Base-by-base conservation (phyloP, 2,888 invertebrate genomes). In the Drosophila percnosoma region DNA sequence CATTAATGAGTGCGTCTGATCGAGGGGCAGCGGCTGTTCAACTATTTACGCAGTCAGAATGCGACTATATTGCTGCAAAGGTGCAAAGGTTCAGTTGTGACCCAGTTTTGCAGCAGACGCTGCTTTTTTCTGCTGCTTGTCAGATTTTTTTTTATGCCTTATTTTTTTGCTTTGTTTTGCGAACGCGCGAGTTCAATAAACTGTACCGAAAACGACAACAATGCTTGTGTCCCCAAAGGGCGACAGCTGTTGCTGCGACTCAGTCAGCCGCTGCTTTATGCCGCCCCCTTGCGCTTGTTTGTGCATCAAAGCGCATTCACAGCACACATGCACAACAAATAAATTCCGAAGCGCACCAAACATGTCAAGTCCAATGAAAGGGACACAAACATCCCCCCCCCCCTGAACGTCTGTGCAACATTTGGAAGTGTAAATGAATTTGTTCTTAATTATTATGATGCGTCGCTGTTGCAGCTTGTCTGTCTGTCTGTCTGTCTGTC, bases 371-470 rank as follows among this genome's bases (percentile, higher is more conserved):
- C 83, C 89, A 86, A 85, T 80, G 72, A 84, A 74, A 84, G 80
- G 73, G 79, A 40, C 71, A 55, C 75, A 57, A 66, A 42, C 55
- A 53, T 5, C 33, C 38, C 27, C 48, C 1, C 7, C 38, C 42
- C 27, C 29, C n/a, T 40, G 53, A 48, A 5, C 21, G 33, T 40
- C n/a, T 62, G 10, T 52, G 68, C 79, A 66, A 51, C 86, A 66
- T 78, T 78, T 72, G 77, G 86, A 89, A 89, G 87, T 87, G 87
- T 89, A 90, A 90, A 88, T 88, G 87, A 90, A 90, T 88, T 88
- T 88, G 87, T 89, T 90, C 90, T 83, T 88, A 88, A 90, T 88
- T 88, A 88, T 90, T 73, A 80, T 79, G 80, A 74, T 71, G 79
- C 74, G 49, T 59, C 52, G 64, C 38, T 63, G 40, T 36, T 68